A percentile compares a stretch with the other conserved stretches of the same genome.
Conservation (phyloP, 2,888 invertebrate species). For the Microctonus hyperodae region DNA sequence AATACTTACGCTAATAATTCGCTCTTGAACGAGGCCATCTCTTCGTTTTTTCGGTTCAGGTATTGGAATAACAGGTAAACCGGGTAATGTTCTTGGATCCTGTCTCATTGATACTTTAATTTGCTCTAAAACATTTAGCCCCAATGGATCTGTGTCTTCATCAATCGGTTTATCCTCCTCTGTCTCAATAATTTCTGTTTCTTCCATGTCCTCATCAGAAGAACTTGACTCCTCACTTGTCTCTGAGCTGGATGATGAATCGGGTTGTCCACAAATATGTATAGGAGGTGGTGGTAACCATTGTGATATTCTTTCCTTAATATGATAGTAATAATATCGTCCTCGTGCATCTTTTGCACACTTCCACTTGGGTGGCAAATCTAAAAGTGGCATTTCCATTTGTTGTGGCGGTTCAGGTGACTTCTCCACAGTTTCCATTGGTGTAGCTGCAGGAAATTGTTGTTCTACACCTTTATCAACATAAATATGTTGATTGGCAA, state of each 20-base stretch:
- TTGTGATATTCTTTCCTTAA: slow-evolving; percentile 77
- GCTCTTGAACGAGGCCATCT: slow-evolving; percentile 69
- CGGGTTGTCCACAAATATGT: slow-evolving; percentile 58
- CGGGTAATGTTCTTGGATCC: slow-evolving; percentile 22
- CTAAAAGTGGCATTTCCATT: slow-evolving; percentile 62
- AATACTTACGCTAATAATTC: slow-evolving; percentile 71
- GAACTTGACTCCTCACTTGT: slow-evolving; percentile 63
- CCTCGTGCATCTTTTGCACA: slow-evolving; percentile 83
- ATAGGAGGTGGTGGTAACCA: slow-evolving; percentile 74
- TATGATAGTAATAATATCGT: slow-evolving; percentile 90
- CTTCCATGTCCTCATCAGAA: slow-evolving; percentile 63
- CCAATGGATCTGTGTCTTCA: slow-evolving; percentile 26
- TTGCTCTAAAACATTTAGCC: slow-evolving; percentile 3
- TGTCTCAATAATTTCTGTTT: slow-evolving; percentile 39
- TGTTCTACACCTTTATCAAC: slow-evolving; percentile 39
- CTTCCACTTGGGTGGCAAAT: slow-evolving; percentile 88
- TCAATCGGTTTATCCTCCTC: slow-evolving; percentile 49
- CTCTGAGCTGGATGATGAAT: slow-evolving; percentile 61
- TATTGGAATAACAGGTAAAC: slow-evolving; percentile 24
- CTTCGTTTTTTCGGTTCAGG: slow-evolving; percentile 63
- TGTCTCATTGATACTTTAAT: slow-evolving; percentile 32
- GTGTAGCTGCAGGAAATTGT: slow-evolving; percentile 39
- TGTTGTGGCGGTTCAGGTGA: slow-evolving; percentile 40
- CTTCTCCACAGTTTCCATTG: slow-evolving; percentile 35
- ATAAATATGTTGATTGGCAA: slow-evolving; percentile 42